Evolutionary conservation across 2,113 vertebrate genomes (phyloP), one percentile per base, ranked within the genome.

Genomic region (Lonchura striata): DNA sequence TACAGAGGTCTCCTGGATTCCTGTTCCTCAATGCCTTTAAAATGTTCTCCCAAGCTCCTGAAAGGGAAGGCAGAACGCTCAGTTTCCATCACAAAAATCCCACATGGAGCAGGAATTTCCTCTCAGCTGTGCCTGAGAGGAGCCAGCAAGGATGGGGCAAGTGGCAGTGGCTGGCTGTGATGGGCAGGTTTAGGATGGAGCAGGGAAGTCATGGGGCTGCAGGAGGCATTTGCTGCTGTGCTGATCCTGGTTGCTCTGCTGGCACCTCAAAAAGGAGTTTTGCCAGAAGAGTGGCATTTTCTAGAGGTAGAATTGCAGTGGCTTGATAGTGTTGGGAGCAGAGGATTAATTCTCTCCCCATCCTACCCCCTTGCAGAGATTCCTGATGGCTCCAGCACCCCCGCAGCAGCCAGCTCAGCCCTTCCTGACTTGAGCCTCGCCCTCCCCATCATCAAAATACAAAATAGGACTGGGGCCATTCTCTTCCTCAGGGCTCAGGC

Each of bases 381-480:
- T n/a, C 27, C 52, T 74, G 52, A 3, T 52, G 37, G 37, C 37
- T 39, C 23, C 86, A 88, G n/a, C 64, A 54, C 2, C 47, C n/a
- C 56, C 54, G 41, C 47, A 79, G 50, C 44, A 57, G 66, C 41
- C 42, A 71, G 37, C 23, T 46, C 60, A 71, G 30, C 25, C 57
- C 35, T 31, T 71, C 35, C 50, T 71, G 41, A 4, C 10, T 37
- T 33, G 37, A 17, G 15, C 11, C 42, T 42, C 42, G 31, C 18
- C 59, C 15, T 46, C 9, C 23, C 19, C 44, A 39, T 30, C 77
- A 75, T 46, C 53, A 53, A 60, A 42, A 59, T 25, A 17, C 0
- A 1, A 37, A 77, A 41, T 1, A 33, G 7, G 5, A 3, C 2
- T 60, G 59, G 24, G 59, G 1, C 10, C 0, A 0, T 53, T 77